Conservation (phyloP, 1,140 invertebrate genomes). For the Anastrepha obliqua region DNA sequence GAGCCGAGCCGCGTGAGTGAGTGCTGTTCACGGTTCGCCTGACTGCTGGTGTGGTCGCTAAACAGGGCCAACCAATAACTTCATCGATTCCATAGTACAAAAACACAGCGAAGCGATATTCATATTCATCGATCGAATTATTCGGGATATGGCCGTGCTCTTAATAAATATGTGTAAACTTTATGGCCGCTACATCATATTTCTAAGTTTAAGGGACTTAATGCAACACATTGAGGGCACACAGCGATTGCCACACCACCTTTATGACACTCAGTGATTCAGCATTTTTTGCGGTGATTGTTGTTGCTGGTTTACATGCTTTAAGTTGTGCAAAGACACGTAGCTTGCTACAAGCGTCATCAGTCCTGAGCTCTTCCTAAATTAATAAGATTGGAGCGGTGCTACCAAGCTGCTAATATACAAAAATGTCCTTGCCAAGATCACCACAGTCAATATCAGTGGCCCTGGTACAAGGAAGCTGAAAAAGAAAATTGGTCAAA, state of each 20-base stretch:
- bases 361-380: too few species aligned
- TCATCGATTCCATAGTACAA: neutral
- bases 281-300: too few species aligned
- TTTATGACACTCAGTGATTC: too few species aligned
- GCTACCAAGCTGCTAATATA: too few species aligned
- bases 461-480: too few species aligned
- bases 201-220: conserved; percentile 85
- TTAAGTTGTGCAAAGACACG: too few species aligned
- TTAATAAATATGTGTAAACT: conserved; percentile 91
- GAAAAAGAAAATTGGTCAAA: too few species aligned
- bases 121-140: conserved; percentile 62
- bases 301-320: too few species aligned
- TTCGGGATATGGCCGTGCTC: conserved; percentile 85
- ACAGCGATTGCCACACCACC: conserved; percentile 72
- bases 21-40: neutral
- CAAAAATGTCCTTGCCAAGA: too few species aligned
- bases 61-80: conserved; percentile 25
- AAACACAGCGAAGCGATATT: conserved; percentile 46
- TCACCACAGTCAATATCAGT: too few species aligned
- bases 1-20: neutral
- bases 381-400: too few species aligned
- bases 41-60: neutral
- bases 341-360: too few species aligned
- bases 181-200: conserved; percentile 87
- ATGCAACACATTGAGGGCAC: conserved; percentile 90